Conservation (phyloP, 2,888 invertebrate genomes). For the Bellardia bayeri region DNA sequence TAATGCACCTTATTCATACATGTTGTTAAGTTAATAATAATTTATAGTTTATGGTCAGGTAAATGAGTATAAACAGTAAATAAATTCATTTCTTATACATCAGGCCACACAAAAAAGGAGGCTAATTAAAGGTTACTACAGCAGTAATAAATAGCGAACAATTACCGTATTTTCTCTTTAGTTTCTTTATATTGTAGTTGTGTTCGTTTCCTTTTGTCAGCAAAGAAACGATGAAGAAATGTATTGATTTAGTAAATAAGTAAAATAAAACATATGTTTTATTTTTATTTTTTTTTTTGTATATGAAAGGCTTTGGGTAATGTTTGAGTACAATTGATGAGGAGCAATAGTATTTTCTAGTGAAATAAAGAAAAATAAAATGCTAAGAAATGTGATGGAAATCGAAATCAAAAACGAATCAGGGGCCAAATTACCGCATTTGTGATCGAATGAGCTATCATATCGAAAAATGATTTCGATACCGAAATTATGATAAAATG, state of each 20-base stretch:
- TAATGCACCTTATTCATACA: slow-evolving; percentile 7
- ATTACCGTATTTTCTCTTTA: slow-evolving; percentile 2
- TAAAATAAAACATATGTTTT: neutral
- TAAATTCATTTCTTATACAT: slow-evolving; percentile 9
- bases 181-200: neutral
- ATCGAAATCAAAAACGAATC: too few relatives aligned
- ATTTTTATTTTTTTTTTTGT: too few relatives aligned
- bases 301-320: neutral
- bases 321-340: neutral
- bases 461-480: too few relatives aligned
- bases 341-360: neutral
- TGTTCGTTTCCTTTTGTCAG: neutral
- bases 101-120: slow-evolving; percentile 11
- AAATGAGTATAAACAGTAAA: neutral
- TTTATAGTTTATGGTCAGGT: neutral
- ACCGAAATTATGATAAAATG: too few relatives aligned
- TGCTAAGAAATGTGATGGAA: too few relatives aligned
- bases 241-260: neutral
- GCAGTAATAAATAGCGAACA: slow-evolving; percentile 23
- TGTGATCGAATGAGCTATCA: too few relatives aligned
- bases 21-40: slow-evolving; percentile 17
- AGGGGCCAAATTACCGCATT: too few relatives aligned
- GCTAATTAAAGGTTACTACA: slow-evolving; percentile 53
- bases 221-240: neutral
- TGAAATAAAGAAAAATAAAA: neutral